Conservation (phyloP, 2,888 invertebrate genomes). For the Spilarctia lutea region DNA sequence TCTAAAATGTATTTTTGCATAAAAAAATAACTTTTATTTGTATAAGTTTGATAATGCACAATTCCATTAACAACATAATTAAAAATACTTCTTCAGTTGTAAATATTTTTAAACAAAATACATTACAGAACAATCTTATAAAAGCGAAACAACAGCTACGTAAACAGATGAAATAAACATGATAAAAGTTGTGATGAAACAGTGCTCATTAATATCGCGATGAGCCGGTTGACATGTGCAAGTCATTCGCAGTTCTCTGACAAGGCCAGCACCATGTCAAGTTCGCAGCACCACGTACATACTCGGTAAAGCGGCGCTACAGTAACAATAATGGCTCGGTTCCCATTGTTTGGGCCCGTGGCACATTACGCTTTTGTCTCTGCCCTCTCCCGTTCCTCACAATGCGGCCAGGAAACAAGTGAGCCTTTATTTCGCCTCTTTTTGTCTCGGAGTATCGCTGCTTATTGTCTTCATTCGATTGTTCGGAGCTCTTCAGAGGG, state of each 20-base stretch:
- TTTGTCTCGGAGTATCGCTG: constrained; percentile 88
- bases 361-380: constrained; percentile 87
- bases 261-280: constrained; percentile 80
- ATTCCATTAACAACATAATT: too few relatives aligned
- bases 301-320: constrained; percentile 82
- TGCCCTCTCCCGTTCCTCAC: constrained; percentile 86
- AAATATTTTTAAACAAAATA: not conserved
- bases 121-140: not conserved
- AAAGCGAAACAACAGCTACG: constrained; percentile 12
- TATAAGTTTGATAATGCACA: not conserved
- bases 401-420: constrained; percentile 87
- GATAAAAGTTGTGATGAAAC: constrained; percentile 13
- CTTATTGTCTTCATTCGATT: constrained; percentile 88
- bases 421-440: constrained; percentile 88
- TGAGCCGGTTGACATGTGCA: constrained; percentile 37
- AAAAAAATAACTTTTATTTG: too few relatives aligned
- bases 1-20: too few relatives aligned
- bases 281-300: constrained; percentile 80
- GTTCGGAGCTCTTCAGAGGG: constrained; percentile 87
- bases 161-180: constrained; percentile 14
- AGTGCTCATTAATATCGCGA: constrained; percentile 29
- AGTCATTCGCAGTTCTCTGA: constrained; percentile 42
- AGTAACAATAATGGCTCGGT: constrained; percentile 85
- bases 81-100: too few relatives aligned
- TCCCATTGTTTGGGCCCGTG: constrained; percentile 86